phyloP scores from a whole-genome alignment of 2,113 vertebrate genomes.

The Pachypanchax playfairii region DNA sequence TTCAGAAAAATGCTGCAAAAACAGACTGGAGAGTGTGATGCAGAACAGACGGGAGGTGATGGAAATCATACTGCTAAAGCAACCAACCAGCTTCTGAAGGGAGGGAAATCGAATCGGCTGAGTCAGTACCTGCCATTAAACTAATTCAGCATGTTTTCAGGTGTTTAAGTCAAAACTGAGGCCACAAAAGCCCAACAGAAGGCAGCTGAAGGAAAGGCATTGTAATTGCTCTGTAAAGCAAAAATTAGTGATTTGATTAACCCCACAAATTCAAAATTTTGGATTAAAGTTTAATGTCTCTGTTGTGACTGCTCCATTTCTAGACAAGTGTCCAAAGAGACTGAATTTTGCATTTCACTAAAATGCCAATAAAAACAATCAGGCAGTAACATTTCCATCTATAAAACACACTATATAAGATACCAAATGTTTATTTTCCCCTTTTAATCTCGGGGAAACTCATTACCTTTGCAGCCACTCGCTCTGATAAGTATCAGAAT shows the following conservation, averaged over 20 bases:
- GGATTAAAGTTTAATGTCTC: background rate
- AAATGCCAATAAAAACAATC: background rate
- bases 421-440: background rate
- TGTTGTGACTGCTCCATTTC: background rate
- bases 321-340: background rate
- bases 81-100: background rate
- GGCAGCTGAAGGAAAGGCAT: background rate
- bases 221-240: too few species aligned
- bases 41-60: background rate
- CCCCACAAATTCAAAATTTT: too few species aligned
- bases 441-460: background rate
- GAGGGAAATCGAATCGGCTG: background rate
- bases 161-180: background rate
- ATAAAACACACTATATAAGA: background rate
- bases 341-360: background rate
- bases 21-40: background rate
- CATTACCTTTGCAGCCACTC: conserved; percentile 1
- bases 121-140: background rate
- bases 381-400: background rate
- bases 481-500: background rate
- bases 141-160: background rate
- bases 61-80: background rate
- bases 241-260: too few species aligned
- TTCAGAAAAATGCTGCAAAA: background rate
- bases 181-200: too few species aligned